Evolutionary conservation across 92 coral and sea anemone genomes (phyloP).

Genomic region (Pocillopora meandrina): DNA sequence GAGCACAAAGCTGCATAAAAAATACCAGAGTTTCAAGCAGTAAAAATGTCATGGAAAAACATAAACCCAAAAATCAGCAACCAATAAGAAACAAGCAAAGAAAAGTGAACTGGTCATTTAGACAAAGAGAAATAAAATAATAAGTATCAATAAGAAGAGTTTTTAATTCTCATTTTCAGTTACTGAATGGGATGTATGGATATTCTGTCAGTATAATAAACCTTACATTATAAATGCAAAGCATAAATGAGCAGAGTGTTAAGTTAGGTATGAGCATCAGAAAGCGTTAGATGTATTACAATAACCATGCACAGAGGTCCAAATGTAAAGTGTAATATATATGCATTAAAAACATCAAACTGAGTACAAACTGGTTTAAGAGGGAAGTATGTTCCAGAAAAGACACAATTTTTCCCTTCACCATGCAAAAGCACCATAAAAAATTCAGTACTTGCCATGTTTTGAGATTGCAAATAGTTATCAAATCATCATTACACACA

Average conservation of each 20-base stretch:
- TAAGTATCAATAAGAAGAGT: neutral
- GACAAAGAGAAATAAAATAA: neutral
- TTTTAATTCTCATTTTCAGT: neutral
- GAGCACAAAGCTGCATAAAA: neutral
- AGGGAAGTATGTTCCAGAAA: no score
- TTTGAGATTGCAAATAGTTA: no score
- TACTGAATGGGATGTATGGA: neutral
- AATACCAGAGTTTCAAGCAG: neutral
- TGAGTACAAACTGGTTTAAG: neutral
- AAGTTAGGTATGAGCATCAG: slow-evolving; percentile 9
- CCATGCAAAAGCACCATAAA: no score
- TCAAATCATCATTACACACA: no score
- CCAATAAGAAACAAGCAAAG: neutral
- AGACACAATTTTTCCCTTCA: no score
- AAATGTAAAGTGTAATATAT: neutral
- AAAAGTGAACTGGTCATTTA: slow-evolving; percentile 27
- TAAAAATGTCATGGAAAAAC: neutral
- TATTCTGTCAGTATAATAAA: neutral
- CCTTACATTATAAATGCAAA: neutral
- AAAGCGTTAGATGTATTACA: slow-evolving; percentile 11
- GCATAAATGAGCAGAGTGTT: neutral
- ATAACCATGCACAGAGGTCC: slow-evolving; percentile 28
- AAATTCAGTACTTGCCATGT: no score
- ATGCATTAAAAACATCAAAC: neutral
- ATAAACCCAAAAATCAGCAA: neutral